Percentiles rank a stretch among this genome's conserved stretches.
These are phyloP conservation scores for Ptycholaimellus sp. DNA, from an alignment of 2,888 invertebrate species.

Conservation along the genomic window DNA sequence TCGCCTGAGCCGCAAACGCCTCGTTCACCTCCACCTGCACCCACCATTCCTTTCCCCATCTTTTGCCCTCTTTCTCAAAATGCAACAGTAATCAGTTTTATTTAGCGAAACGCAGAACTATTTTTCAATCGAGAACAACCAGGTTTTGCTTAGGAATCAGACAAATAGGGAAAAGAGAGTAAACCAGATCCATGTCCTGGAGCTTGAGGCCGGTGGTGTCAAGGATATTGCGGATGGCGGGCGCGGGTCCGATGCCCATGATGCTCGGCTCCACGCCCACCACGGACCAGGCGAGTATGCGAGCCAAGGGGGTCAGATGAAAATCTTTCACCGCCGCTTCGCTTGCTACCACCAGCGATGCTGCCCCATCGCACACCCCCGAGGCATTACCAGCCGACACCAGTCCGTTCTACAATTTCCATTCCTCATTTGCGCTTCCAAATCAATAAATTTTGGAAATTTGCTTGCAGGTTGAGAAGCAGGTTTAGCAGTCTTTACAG, in stretches of 20 bases:
- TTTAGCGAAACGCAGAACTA: too few species aligned
- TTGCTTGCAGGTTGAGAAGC: too few species aligned
- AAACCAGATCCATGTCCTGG: conserved; percentile 64
- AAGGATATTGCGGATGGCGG: conserved; percentile 50
- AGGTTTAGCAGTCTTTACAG: too few species aligned
- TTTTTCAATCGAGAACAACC: too few species aligned
- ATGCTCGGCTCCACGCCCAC: conserved; percentile 77
- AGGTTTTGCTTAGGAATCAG: too few species aligned
- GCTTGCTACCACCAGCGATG: conserved; percentile 62
- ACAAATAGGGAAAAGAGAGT: too few species aligned
- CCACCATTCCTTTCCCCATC: too few species aligned
- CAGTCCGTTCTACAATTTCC: conserved; percentile 23
- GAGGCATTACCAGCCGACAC: conserved; percentile 23
- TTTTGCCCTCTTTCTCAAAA: too few species aligned
- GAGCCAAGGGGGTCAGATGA: conserved; percentile 61
- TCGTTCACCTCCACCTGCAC: conserved; percentile 82
- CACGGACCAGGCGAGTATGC: conserved; percentile 66
- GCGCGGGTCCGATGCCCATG: conserved; percentile 46
- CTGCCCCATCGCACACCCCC: conserved; percentile 91
- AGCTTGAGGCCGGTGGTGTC: conserved; percentile 51
- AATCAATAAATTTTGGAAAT: too few species aligned
- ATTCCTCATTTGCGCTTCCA: too few species aligned
- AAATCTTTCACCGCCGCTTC: conserved; percentile 60
- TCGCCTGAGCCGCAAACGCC: conserved; percentile 79
- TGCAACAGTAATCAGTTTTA: too few species aligned